Evolutionary conservation across 2,888 invertebrate species (phyloP).

Genomic region (Rotaria sp.): DNA sequence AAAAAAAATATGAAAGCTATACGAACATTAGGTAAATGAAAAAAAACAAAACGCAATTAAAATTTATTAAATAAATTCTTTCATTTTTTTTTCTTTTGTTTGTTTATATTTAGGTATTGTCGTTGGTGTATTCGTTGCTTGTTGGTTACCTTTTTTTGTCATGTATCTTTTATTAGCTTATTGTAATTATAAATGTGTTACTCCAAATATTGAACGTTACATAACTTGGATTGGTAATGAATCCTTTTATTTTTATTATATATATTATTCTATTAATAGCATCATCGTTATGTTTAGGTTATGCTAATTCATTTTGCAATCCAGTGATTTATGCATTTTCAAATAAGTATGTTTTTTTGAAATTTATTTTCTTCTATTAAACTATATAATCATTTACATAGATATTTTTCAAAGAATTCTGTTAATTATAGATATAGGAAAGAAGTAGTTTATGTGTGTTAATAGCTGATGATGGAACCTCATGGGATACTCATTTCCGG

Average conservation of each 20-base stretch:
- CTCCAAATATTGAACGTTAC: constrained; percentile 29
- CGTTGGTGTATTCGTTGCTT: constrained; percentile 35
- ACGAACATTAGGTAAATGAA: constrained; percentile 35
- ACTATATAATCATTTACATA: not conserved
- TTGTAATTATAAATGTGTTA: constrained; percentile 2
- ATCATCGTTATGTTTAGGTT: not conserved
- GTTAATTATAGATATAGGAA: not conserved
- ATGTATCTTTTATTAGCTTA: constrained; percentile 31
- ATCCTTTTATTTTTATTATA: not conserved
- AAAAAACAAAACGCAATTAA: not conserved
- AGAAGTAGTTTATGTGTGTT: not conserved
- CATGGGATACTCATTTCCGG: too few species aligned
- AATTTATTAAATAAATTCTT: not conserved
- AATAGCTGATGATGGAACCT: too few species aligned
- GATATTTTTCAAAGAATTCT: too few species aligned
- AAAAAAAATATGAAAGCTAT: constrained; percentile 36
- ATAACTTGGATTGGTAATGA: constrained; percentile 38
- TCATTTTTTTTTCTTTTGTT: too few species aligned
- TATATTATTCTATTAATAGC: not conserved
- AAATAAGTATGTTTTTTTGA: constrained; percentile 31
- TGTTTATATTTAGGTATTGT: not conserved
- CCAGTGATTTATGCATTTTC: constrained; percentile 40
- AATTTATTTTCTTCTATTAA: not conserved
- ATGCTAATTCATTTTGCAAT: constrained; percentile 37
- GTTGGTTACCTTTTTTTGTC: constrained; percentile 41